Percentiles rank a stretch among this genome's conserved stretches.
phyloP scores from a whole-genome alignment of 2,888 invertebrate species.

The Caenorhabditis afra region DNA sequence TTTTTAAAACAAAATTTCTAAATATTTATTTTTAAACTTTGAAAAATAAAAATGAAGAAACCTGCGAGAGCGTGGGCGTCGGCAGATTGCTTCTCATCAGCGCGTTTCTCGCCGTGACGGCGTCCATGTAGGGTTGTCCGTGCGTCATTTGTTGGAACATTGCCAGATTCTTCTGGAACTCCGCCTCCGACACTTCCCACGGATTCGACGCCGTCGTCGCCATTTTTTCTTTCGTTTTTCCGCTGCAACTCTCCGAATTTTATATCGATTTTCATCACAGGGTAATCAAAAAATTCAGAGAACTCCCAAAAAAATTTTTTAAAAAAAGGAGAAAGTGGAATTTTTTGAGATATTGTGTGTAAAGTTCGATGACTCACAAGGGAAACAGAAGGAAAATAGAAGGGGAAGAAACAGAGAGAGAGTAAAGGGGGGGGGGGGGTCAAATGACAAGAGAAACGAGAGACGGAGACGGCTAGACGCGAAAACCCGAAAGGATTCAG shows the following conservation, averaged over 20 bases:
- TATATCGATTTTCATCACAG: no score
- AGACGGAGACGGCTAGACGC: conserved; percentile 7
- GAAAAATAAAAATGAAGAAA: conserved; percentile 22
- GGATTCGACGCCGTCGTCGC: conserved; percentile 54
- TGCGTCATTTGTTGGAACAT: conserved; percentile 69
- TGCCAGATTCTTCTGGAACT: conserved; percentile 72
- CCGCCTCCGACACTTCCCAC: conserved; percentile 74
- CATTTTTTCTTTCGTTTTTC: conserved; percentile 7
- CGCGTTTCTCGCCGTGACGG: conserved; percentile 87
- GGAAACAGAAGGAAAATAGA: not conserved
- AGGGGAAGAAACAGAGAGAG: not conserved
- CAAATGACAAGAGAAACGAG: conserved; percentile 10
- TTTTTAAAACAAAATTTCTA: not conserved
- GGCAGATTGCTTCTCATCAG: conserved; percentile 94
- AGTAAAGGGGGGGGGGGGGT: not conserved
- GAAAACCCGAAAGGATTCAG: conserved; percentile 13
- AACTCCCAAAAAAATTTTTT: not conserved
- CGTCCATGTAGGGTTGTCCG: conserved; percentile 63
- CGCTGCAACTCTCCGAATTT: not conserved
- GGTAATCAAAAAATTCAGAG: not conserved
- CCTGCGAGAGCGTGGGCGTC: conserved; percentile 90
- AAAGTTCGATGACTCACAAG: not conserved
- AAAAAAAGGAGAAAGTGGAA: not conserved
- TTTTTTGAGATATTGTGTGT: no score
- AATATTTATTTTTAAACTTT: not conserved